These are phyloP conservation scores for Cynodonichthys magdalenae DNA, from an alignment of 2,797 vertebrate genomes.

Conservation along the genomic window DNA sequence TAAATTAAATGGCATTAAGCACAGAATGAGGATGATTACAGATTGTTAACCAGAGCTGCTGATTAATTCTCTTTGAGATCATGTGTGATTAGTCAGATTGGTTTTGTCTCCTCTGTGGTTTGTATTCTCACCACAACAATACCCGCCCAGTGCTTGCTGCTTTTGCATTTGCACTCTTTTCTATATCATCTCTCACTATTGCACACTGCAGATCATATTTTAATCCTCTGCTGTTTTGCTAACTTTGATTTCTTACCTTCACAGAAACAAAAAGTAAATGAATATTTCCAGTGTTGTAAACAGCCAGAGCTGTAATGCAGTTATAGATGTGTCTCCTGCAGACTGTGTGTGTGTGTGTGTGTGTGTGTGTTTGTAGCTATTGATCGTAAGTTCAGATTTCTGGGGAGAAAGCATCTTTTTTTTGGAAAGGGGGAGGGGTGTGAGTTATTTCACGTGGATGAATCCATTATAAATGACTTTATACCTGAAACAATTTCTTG, in stretches of 20 bases:
- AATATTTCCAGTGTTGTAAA: conserved; percentile 43
- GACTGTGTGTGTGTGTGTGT: conserved; percentile 25
- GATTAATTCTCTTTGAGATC: conserved; percentile 72
- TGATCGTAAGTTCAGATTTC: conserved; percentile 63
- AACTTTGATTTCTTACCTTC: conserved; percentile 35
- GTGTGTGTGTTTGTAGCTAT: conserved; percentile 44
- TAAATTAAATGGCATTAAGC: conserved; percentile 43
- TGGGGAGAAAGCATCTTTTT: conserved; percentile 42
- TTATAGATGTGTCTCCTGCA: conserved; percentile 47
- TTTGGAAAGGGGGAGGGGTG: neutral
- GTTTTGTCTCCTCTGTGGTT: conserved; percentile 62
- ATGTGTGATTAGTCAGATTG: conserved; percentile 68
- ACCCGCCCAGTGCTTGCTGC: conserved; percentile 28
- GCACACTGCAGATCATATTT: conserved; percentile 28
- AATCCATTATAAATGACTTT: conserved; percentile 48
- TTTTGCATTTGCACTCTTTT: conserved; percentile 16
- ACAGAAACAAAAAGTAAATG: conserved; percentile 43
- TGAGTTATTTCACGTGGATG: conserved; percentile 42
- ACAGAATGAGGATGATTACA: conserved; percentile 52
- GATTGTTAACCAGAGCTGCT: conserved; percentile 58
- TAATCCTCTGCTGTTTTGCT: conserved; percentile 34
- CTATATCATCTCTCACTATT: conserved; percentile 17
- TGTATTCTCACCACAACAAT: conserved; percentile 63
- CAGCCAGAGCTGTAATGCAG: conserved; percentile 46
- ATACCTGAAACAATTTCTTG: conserved; percentile 22